Conservation (phyloP, 64 coral and sea anemone genomes). For the Anthopleura sola region DNA sequence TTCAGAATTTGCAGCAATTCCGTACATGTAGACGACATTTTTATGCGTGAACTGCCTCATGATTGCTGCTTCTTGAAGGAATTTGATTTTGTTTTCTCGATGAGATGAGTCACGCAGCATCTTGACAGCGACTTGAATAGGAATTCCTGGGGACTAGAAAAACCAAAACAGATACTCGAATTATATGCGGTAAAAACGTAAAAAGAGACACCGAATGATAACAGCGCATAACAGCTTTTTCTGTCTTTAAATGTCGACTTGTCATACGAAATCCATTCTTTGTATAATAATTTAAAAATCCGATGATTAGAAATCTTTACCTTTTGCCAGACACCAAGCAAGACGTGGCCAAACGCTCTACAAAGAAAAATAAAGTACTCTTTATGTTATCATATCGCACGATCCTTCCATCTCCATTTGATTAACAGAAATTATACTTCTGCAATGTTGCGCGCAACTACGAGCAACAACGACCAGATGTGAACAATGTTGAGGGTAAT, state of each 20-base stretch:
- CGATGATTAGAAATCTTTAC: not conserved
- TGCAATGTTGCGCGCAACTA: too few species aligned
- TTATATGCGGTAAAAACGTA: not conserved
- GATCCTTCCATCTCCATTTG: too few species aligned
- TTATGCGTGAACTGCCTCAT: slow-evolving; percentile 28
- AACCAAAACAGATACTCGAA: not conserved
- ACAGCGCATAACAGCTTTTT: too few species aligned
- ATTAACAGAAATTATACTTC: too few species aligned
- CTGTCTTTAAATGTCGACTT: too few species aligned
- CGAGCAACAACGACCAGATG: too few species aligned
- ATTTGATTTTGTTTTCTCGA: slow-evolving; percentile 12
- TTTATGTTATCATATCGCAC: too few species aligned
- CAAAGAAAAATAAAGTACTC: not conserved
- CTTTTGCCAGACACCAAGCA: slow-evolving; percentile 19
- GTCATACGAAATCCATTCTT: too few species aligned
- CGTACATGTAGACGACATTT: slow-evolving; percentile 30
- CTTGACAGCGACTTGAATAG: slow-evolving; percentile 17
- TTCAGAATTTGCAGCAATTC: slow-evolving; percentile 3
- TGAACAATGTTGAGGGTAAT: too few species aligned
- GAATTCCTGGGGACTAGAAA: slow-evolving; percentile 19
- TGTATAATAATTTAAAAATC: too few species aligned
- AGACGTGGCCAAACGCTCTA: slow-evolving; percentile 17
- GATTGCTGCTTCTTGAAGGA: slow-evolving; percentile 22
- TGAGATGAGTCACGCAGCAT: slow-evolving; percentile 13
- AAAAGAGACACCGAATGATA: too few species aligned